Percentiles rank a stretch among this genome's conserved stretches.
Conservation (phyloP, 2,888 invertebrate genomes). For the Himalopsyche anomala region DNA sequence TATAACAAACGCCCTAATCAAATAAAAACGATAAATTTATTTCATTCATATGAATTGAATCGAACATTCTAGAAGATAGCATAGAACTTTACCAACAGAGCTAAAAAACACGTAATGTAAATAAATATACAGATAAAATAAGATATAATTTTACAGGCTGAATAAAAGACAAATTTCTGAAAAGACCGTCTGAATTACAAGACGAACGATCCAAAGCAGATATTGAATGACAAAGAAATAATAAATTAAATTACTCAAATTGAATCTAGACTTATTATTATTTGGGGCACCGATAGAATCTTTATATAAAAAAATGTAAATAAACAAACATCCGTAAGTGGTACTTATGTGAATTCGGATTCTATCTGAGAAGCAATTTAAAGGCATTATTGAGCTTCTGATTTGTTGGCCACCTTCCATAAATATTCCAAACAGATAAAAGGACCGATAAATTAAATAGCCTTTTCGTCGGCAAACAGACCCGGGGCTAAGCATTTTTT, state of each 20-base stretch:
- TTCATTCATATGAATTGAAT: no score
- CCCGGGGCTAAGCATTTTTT: constrained; percentile 26
- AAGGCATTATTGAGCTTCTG: constrained; percentile 40
- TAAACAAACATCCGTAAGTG: constrained; percentile 40
- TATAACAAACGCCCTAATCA: no score
- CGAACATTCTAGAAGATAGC: no score
- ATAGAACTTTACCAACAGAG: no score
- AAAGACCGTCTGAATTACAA: background rate
- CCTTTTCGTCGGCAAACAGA: constrained; percentile 38
- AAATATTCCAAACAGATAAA: constrained; percentile 39
- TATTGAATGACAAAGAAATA: constrained; percentile 27
- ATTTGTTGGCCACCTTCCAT: constrained; percentile 25
- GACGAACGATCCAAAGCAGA: background rate
- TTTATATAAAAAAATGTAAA: constrained; percentile 38
- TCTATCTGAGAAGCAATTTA: constrained; percentile 35
- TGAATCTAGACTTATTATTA: constrained; percentile 28
- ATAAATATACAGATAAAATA: no score
- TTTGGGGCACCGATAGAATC: constrained; percentile 9
- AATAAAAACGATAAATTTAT: no score
- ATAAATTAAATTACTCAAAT: constrained; percentile 40
- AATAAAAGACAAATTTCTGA: background rate
- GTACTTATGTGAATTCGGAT: constrained; percentile 38
- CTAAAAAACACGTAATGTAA: no score
- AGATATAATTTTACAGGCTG: background rate
- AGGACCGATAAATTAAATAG: constrained; percentile 42